These are phyloP conservation scores for Corythornis cristatus DNA, from an alignment of 2,113 vertebrate genomes.

Conservation along the genomic window DNA sequence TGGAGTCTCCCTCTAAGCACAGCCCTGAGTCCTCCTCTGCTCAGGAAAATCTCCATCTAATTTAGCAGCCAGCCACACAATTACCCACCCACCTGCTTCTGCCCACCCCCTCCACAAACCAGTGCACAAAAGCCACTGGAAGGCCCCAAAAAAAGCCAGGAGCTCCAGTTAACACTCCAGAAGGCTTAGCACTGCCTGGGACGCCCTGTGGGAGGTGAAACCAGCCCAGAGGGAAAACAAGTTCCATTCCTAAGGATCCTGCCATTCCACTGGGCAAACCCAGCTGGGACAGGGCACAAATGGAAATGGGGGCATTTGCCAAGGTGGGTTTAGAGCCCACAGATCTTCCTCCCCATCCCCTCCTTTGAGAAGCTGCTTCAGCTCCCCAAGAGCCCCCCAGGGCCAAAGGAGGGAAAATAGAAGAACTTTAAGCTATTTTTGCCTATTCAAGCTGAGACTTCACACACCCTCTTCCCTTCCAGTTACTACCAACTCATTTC, in stretches of 20 bases:
- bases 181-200: not conserved
- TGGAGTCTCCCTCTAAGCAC: conserved; percentile 32
- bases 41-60: conserved; percentile 10
- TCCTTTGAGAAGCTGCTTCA: not conserved
- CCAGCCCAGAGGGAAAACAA: not conserved
- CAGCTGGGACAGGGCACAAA: not conserved
- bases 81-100: conserved; percentile 38
- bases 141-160: not conserved
- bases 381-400: not conserved
- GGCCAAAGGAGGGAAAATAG: not conserved
- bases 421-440: not conserved
- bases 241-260: not conserved
- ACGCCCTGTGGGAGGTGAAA: not conserved
- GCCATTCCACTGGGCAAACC: not conserved
- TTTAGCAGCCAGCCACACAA: conserved; percentile 44
- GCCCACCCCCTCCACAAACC: not conserved
- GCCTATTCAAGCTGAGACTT: not conserved
- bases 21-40: conserved; percentile 3
- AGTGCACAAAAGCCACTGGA: not conserved
- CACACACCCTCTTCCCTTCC: not conserved
- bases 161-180: not conserved
- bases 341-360: not conserved
- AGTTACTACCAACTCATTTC: not conserved
- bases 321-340: not conserved
- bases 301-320: not conserved